Evolutionary conservation across 2,113 vertebrate genomes (phyloP), one percentile per base, ranked within the genome.

Genomic region (Prochilodus magdalenae): DNA sequence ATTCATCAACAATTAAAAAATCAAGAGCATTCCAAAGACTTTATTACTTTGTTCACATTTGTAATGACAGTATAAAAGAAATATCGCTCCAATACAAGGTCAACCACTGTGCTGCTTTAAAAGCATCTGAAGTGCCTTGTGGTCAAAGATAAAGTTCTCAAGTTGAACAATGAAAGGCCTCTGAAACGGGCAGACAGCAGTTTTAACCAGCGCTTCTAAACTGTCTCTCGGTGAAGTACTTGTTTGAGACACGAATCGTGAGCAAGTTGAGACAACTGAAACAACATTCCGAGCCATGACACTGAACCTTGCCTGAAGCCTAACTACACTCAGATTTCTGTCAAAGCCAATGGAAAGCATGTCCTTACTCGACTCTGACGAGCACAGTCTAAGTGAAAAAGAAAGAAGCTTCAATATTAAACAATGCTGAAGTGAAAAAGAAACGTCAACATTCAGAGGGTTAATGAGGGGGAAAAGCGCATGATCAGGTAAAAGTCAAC

Each of bases 281-380:
- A 73, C 27, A 20, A 88, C 86, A 89, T 88, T 91, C 86, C 80
- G 84, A 26, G 30, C 73, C 77, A 78, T 78, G 75, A 83, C 59
- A 83, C 53, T 86, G 77, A 88, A 88, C 73, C 77, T 85, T 82
- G 62, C 86, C 87, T 89, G 83, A 57, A 86, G 74, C 71, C 44
- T 26, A 84, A 78, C 26, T 51, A 65, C 77, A 86, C 67, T 72
- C 57, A 53, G 51, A 79, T 72, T 74, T 49, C 77, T 60, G 80
- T 83, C 49, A 62, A 65, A 59, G 57, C 26, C 40, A 49, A 62
- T 62, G 63, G 44, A 74, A 70, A 86, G 79, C 88, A 3, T 88
- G 91, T 90, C 83, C 44, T 69, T 83, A 89, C 91, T 84, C 1
- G 85, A 84, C 57, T 63, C 67, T 53, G 81, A 75, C 47, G 83